Percentiles rank a stretch among this genome's conserved stretches.
phyloP scores from a whole-genome alignment of 2,888 invertebrate species.

The Euproctis similis region DNA sequence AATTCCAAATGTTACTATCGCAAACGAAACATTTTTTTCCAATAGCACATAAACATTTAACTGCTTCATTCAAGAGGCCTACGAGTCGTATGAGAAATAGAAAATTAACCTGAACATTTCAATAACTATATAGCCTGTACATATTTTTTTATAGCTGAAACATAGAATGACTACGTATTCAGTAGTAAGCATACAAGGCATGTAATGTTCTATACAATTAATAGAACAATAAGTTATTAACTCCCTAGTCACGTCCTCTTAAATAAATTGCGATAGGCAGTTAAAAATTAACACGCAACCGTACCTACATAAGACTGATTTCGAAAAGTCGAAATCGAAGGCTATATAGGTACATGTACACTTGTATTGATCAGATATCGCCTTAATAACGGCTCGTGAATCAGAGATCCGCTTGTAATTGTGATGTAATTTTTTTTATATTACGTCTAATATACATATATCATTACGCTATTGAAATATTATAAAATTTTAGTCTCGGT shows the following conservation, averaged over 20 bases:
- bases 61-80: no score
- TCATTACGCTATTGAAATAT: no score
- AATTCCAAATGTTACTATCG: no score
- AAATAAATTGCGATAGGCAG: slow-evolving; percentile 47
- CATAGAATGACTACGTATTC: slow-evolving; percentile 5
- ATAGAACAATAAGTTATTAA: slow-evolving; percentile 41
- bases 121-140: not conserved
- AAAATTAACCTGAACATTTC: no score
- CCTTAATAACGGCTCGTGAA: slow-evolving; percentile 3
- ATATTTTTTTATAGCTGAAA: slow-evolving; percentile 6
- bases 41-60: no score
- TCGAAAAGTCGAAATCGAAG: slow-evolving; percentile 33
- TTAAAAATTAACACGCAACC: slow-evolving; percentile 29
- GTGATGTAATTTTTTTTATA: no score
- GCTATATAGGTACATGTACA: no score
- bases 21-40: no score
- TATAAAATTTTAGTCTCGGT: no score
- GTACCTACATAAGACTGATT: slow-evolving; percentile 27
- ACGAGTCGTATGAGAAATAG: no score
- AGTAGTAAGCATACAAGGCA: slow-evolving; percentile 10
- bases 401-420: slow-evolving; percentile 3
- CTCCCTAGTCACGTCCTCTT: slow-evolving; percentile 48
- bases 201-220: slow-evolving; percentile 28
- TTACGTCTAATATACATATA: no score
- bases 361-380: slow-evolving; percentile 17